Evolutionary conservation across 2,888 invertebrate species (phyloP).

Genomic region (Tenthredo amoena): DNA sequence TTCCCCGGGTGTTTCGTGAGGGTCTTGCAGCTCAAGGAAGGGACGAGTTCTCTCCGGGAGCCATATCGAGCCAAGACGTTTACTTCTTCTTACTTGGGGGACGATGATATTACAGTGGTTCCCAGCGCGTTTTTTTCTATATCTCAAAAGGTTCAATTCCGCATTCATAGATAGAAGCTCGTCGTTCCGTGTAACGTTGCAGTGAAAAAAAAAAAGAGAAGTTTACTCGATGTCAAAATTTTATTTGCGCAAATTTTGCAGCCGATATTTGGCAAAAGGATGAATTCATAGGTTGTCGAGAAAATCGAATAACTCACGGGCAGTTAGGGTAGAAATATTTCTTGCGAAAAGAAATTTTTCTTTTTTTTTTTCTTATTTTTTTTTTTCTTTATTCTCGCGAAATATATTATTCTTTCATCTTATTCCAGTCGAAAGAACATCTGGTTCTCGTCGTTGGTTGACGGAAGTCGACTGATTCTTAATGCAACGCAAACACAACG

Average conservation of each 20-base stretch:
- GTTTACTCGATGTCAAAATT: background rate
- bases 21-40: constrained; percentile 44
- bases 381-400: background rate
- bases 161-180: background rate
- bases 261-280: background rate
- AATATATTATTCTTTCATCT: constrained; percentile 64
- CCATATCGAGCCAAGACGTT: constrained; percentile 57
- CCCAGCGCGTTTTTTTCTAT: constrained; percentile 4
- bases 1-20: constrained; percentile 50
- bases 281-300: background rate
- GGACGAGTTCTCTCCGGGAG: constrained; percentile 52
- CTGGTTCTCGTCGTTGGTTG: constrained; percentile 52
- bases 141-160: background rate
- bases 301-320: background rate
- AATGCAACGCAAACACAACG: constrained; percentile 69
- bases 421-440: constrained; percentile 68
- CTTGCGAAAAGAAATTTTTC: constrained; percentile 57
- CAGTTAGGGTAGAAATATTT: constrained; percentile 23
- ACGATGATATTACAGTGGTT: constrained; percentile 55
- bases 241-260: background rate
- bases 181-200: background rate
- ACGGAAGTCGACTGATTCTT: constrained; percentile 66
- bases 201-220: background rate
- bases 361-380: background rate
- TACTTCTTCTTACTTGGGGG: constrained; percentile 54